Evolutionary conservation across 2,797 vertebrate genomes (phyloP), one percentile per base, ranked within the genome.

Genomic region (Sebastes minor): DNA sequence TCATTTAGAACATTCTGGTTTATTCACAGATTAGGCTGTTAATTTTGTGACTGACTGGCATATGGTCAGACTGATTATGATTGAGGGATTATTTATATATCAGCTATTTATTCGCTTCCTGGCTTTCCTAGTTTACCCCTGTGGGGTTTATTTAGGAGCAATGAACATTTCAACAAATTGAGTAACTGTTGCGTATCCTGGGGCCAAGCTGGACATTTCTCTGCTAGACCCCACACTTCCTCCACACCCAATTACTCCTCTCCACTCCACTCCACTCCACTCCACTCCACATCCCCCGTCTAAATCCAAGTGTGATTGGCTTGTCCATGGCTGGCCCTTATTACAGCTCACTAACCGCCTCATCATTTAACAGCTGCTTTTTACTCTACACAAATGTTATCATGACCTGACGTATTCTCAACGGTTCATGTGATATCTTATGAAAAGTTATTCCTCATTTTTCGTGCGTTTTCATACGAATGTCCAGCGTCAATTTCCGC

Each of bases 201-300:
- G 12, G 60, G 57, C 12, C 13, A 13, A 68, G 5, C 55, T 53
- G 10, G 81, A 56, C 65, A 5, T 76, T 4, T 90, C 59, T 90
- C 71, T 89, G 75, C 22, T 23, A 96, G 96, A 38, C 16, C 27
- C 6, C 18, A 32, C 53, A 74, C 35, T 20, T 32, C 25, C 25
- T 32, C 9, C 8, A 1, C 3, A 62, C 25, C 16, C 46, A 67
- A 11, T 60, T 65, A 27, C 52, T 61, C 22, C 35, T 20, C 27
- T 5, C 22, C 35, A 27, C 27, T 5, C 46, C 22, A 52, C 32
- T 5, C 55, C 22, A 52, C 33, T 5, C 22, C 35, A 27, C 27
- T 5, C 46, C 22, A 52, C 32, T 5, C 55, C 22, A 52, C 33
- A 42, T 65, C 20, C n/a, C 2, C 27, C n/a, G 11, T 20, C 13